Evolutionary conservation across 2,888 invertebrate species (phyloP).

Genomic region (Epistrophe grossulariae): DNA sequence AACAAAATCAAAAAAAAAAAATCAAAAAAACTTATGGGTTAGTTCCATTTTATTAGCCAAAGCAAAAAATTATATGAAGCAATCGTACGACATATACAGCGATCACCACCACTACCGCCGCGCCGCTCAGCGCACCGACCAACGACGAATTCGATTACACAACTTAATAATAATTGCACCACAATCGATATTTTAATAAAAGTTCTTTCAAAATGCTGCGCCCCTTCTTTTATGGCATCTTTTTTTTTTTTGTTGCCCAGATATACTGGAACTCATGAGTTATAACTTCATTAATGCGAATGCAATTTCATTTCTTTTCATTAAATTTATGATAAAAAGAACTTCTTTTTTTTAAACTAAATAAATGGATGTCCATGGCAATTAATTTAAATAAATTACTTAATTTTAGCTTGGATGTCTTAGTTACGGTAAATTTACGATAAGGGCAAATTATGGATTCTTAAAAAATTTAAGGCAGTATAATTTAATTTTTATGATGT

Average conservation of each 20-base stretch:
- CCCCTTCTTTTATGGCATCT: slow-evolving; percentile 20
- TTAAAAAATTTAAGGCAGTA: neutral
- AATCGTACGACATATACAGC: slow-evolving; percentile 47
- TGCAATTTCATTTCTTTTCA: slow-evolving; percentile 62
- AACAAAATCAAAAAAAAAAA: neutral
- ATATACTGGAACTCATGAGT: slow-evolving; percentile 31
- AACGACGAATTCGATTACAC: slow-evolving; percentile 66
- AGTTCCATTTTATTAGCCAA: slow-evolving; percentile 38
- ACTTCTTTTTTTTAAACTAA: neutral
- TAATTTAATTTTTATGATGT: too few species aligned
- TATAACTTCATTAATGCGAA: slow-evolving; percentile 68
- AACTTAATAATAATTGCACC: slow-evolving; percentile 35
- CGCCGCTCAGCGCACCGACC: neutral
- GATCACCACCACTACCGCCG: neutral
- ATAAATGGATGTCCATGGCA: slow-evolving; percentile 35
- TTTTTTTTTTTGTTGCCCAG: neutral
- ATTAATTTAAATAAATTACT: slow-evolving; percentile 67
- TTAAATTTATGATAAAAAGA: slow-evolving; percentile 44
- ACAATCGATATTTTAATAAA: slow-evolving; percentile 53
- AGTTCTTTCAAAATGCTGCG: slow-evolving; percentile 12
- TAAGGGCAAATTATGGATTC: neutral
- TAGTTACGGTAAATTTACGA: neutral
- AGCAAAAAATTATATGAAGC: slow-evolving; percentile 47
- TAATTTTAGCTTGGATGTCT: slow-evolving; percentile 51
- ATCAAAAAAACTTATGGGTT: slow-evolving; percentile 24